phyloP scores from a whole-genome alignment of 2,113 vertebrate genomes.

The Caloenas nicobarica region DNA sequence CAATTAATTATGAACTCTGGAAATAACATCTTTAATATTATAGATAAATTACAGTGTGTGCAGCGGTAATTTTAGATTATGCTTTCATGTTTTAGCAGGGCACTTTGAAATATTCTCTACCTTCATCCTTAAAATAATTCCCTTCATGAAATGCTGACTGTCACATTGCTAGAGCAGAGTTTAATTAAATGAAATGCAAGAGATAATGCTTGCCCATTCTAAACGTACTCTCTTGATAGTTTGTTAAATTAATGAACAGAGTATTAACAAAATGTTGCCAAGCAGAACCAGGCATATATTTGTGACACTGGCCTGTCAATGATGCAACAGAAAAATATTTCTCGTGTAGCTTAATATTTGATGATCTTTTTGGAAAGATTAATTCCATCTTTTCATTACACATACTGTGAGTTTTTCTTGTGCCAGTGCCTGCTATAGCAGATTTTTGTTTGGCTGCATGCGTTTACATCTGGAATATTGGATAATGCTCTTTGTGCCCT shows the following conservation, averaged over 20 bases:
- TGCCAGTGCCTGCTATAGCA: not conserved
- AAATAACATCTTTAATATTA: constrained; percentile 72
- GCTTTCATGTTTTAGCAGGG: constrained; percentile 62
- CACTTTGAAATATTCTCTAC: constrained; percentile 63
- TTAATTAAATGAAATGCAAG: constrained; percentile 77
- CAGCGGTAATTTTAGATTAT: constrained; percentile 61
- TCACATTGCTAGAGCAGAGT: constrained; percentile 57
- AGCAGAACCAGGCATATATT: constrained; percentile 50
- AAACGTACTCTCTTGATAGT: constrained; percentile 69
- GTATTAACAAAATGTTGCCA: constrained; percentile 56
- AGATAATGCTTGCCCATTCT: constrained; percentile 71
- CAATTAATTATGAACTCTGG: constrained; percentile 72
- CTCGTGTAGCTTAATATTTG: not conserved
- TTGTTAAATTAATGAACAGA: constrained; percentile 73
- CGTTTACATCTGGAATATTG: not conserved
- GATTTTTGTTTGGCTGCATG: not conserved
- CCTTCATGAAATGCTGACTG: constrained; percentile 71
- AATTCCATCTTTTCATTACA: not conserved
- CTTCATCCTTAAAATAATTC: constrained; percentile 69
- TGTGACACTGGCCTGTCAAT: constrained; percentile 22
- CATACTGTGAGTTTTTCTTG: not conserved
- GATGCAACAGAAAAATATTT: not conserved
- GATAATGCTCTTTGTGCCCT: not conserved
- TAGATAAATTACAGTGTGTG: constrained; percentile 65
- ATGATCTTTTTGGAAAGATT: constrained; percentile 37